Evolutionary conservation across 1,140 invertebrate genomes (phyloP), one percentile per base, ranked within the genome.

Genomic region (Lithobius niger): DNA sequence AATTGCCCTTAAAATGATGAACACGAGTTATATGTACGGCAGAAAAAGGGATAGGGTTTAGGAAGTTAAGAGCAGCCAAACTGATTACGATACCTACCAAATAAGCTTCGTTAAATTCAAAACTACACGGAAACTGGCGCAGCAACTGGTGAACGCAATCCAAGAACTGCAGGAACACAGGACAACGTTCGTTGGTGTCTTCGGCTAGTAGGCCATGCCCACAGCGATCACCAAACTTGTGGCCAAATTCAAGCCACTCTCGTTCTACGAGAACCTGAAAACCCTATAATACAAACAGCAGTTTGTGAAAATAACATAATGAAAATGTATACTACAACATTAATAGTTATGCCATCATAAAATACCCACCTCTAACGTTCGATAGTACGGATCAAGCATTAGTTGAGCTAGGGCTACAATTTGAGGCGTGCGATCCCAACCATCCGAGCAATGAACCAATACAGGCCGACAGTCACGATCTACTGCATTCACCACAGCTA

Each of bases 101-200:
- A 71, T 88, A 97, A 15, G 82, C 81, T 59, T 86, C 78, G 61
- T 91, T 95, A 73, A 97, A 97, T 75, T 98, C 86, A 75, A 99
- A 99, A 64, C 82, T 82, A 69, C 86, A 88, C 2, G 88, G 88
- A 72, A 89, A 96, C 73, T 97, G 91, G 57, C 72, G 62, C 57
- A 86, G 77, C 45, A 98, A 74, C 71, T 99, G 95, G 74, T 96
- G 86, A 0, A 98, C 84, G 66, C 92, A 90, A 67, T 99, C 95
- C 2, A 98, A 75, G 90, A 93, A 99, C 70, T 98, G 95, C 42
- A 98, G 74, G 74, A 99, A 99, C 56, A 98, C 88, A 16, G 96
- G 96, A 68, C 89, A 93, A 53, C 84, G 75, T 72, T 98, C 93
- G 71, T 93, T 95, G 0, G 78, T 73, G 66, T 97, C 91, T 57